Evolutionary conservation across 2,888 invertebrate species (phyloP).

Genomic region (Liopterus haemorrhoidalis): DNA sequence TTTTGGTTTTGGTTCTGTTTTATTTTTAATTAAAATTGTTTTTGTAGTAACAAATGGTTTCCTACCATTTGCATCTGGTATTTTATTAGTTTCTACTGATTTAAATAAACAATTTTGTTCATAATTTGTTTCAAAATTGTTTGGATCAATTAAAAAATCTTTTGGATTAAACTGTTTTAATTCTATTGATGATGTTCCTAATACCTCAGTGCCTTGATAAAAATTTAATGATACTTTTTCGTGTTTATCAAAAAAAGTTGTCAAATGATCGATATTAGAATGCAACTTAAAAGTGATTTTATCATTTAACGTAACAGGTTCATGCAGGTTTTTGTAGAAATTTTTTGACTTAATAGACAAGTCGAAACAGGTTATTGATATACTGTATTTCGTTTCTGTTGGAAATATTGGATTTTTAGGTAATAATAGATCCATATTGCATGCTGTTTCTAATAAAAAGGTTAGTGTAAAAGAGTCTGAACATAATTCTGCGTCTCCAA

Average conservation of each 20-base stretch:
- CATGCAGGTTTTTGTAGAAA: constrained; percentile 39
- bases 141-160: constrained; percentile 4
- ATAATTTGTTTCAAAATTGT: neutral
- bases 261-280: constrained; percentile 36
- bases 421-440: constrained; percentile 52
- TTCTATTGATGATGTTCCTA: constrained; percentile 38
- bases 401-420: constrained; percentile 41
- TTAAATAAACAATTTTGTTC: neutral
- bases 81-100: neutral
- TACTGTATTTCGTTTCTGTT: constrained; percentile 37
- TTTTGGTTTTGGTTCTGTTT: no score
- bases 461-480: constrained; percentile 52
- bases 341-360: constrained; percentile 42
- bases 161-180: constrained; percentile 31
- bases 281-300: constrained; percentile 38
- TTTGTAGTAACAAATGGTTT: neutral
- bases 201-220: constrained; percentile 36
- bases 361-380: constrained; percentile 41
- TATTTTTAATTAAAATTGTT: no score
- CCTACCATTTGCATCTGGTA: neutral
- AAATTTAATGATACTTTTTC: constrained; percentile 38
- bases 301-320: constrained; percentile 39
- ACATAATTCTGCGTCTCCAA: constrained; percentile 44
- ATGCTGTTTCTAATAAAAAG: constrained; percentile 51
- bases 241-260: constrained; percentile 36